Evolutionary conservation across 2,888 invertebrate species (phyloP).

Genomic region (Nezara viridula): DNA sequence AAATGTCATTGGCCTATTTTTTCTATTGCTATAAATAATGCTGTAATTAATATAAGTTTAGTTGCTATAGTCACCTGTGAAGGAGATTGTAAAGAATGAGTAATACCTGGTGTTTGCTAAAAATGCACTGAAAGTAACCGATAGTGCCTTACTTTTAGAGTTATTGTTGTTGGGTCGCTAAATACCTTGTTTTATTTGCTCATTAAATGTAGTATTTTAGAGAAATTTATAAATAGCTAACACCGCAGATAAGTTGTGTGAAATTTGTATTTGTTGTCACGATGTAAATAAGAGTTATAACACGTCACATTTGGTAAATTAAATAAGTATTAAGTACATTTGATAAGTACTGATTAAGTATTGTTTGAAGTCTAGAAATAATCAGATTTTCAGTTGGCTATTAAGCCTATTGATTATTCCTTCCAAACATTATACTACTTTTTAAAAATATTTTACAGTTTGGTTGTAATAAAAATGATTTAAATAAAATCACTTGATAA

Average conservation of each 20-base stretch:
- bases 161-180: not conserved
- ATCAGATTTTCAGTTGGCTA: not conserved
- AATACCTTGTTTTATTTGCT: constrained; percentile 21
- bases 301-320: not conserved
- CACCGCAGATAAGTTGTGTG: constrained; percentile 6
- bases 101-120: not conserved
- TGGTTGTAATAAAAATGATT: constrained; percentile 21
- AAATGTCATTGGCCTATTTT: not conserved
- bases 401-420: not conserved
- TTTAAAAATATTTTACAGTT: constrained; percentile 4
- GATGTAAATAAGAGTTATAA: constrained; percentile 1
- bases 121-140: constrained; percentile 9
- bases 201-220: not conserved
- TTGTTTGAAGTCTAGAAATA: constrained; percentile 2
- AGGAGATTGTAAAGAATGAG: constrained; percentile 4
- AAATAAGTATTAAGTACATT: not conserved
- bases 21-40: constrained; percentile 25
- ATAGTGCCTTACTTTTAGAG: constrained; percentile 34
- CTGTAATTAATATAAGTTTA: not conserved
- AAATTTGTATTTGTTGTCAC: constrained; percentile 48
- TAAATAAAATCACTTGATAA: constrained; percentile 19
- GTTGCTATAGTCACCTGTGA: not conserved
- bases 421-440: not conserved
- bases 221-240: not conserved
- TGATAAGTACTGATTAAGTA: not conserved